Conservation (phyloP, 2,113 vertebrate genomes). For the Kryptolebias marmoratus region DNA sequence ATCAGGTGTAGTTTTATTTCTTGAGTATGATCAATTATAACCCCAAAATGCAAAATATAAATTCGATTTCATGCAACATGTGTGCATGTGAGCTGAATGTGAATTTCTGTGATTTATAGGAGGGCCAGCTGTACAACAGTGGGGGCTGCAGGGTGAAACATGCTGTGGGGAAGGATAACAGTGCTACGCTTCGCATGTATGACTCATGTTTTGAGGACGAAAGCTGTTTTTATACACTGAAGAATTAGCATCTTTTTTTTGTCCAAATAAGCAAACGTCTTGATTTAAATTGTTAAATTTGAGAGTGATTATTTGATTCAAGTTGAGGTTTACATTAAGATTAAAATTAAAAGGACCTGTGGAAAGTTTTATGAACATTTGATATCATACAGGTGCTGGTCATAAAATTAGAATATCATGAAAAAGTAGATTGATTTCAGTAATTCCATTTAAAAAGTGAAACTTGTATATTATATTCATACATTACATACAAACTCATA, state of each 20-base stretch:
- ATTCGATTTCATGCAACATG: slow-evolving; percentile 18
- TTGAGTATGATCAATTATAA: slow-evolving; percentile 15
- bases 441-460: too few relatives aligned
- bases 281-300: background rate
- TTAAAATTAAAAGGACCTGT: too few relatives aligned
- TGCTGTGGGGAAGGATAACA: slow-evolving; percentile 67
- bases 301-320: background rate
- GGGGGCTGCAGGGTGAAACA: slow-evolving; percentile 61
- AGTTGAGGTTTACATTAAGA: background rate
- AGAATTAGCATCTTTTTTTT: background rate
- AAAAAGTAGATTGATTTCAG: too few relatives aligned
- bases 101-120: slow-evolving; percentile 15
- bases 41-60: slow-evolving; percentile 21
- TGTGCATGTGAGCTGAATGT: slow-evolving; percentile 31
- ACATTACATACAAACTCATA: too few relatives aligned
- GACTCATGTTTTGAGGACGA: slow-evolving; percentile 1
- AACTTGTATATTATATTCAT: too few relatives aligned
- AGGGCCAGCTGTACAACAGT: slow-evolving; percentile 57
- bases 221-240: slow-evolving; percentile 4
- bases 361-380: too few relatives aligned
- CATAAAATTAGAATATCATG: too few relatives aligned
- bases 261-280: background rate
- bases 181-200: slow-evolving; percentile 27
- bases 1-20: slow-evolving; percentile 22
- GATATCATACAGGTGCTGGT: too few relatives aligned